phyloP scores from a whole-genome alignment of 1,140 invertebrate genomes.

The Trichogramma pretiosum region DNA sequence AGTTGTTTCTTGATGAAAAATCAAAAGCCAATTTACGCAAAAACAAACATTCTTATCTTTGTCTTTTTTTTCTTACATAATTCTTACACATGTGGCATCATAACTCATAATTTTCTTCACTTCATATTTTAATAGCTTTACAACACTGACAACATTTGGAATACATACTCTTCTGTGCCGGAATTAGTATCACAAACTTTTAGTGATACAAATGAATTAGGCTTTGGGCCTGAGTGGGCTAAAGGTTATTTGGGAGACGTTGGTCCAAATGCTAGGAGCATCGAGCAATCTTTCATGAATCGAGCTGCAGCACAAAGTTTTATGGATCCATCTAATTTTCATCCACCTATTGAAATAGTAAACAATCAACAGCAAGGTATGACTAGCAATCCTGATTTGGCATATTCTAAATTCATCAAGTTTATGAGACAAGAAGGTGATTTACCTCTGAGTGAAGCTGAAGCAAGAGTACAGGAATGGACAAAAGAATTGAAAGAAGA shows the following conservation, averaged over 20 bases:
- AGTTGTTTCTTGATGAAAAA: too few relatives aligned
- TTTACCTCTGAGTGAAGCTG: conserved; percentile 41
- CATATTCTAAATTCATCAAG: conserved; percentile 74
- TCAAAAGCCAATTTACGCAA: too few relatives aligned
- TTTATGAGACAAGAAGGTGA: conserved; percentile 74
- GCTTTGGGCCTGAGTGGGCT: conserved; percentile 49
- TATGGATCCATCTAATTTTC: too few relatives aligned
- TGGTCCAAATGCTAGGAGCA: conserved; percentile 21
- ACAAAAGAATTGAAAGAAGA: conserved; percentile 29
- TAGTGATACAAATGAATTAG: conserved; percentile 38
- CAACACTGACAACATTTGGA: conserved; percentile 40
- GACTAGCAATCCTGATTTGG: conserved; percentile 53
- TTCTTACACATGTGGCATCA: neutral
- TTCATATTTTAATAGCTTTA: conserved; percentile 31
- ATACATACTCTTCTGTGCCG: conserved; percentile 20
- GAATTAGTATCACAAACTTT: conserved; percentile 15
- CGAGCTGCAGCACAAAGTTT: too few relatives aligned
- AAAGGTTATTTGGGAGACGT: conserved; percentile 53
- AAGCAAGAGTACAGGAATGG: conserved; percentile 42
- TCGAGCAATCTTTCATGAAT: too few relatives aligned
- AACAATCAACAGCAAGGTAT: conserved; percentile 16
- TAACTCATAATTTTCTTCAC: neutral
- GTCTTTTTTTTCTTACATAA: too few relatives aligned
- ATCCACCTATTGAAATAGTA: too few relatives aligned
- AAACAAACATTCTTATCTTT: too few relatives aligned